Evolutionary conservation across 2,797 vertebrate genomes (phyloP).

Genomic region (Loriculus beryllinus): DNA sequence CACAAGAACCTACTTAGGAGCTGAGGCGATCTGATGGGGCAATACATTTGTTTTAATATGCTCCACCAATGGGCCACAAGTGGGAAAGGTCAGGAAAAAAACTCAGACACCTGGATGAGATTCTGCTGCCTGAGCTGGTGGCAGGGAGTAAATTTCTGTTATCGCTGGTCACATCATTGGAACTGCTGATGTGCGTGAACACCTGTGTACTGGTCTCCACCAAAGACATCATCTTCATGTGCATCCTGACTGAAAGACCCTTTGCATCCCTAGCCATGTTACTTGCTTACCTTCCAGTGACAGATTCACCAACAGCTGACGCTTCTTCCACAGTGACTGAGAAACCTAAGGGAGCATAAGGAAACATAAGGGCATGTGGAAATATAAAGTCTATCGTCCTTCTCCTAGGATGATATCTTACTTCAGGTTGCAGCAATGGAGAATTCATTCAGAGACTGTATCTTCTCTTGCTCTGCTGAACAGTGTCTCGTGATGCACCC

Average conservation of each 20-base stretch:
- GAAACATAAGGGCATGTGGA: background rate
- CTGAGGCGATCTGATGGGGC: background rate
- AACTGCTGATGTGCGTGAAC: background rate
- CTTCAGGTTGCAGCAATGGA: background rate
- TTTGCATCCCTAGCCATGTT: background rate
- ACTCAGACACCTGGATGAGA: background rate
- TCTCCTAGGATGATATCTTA: background rate
- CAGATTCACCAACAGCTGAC: background rate
- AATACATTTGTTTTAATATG: background rate
- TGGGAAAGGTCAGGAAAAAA: background rate
- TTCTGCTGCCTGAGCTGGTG: background rate
- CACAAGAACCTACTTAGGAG: background rate
- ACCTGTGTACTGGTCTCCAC: background rate
- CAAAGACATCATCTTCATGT: background rate
- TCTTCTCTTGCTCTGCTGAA: background rate
- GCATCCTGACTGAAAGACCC: background rate
- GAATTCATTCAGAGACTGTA: background rate
- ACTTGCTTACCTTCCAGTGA: rapidly evolving
- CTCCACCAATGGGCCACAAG: background rate
- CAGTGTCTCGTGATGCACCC: background rate
- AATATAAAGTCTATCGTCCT: background rate
- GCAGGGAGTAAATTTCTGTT: background rate
- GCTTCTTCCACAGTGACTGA: background rate
- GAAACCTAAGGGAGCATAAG: background rate
- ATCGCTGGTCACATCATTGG: background rate